phyloP scores from a whole-genome alignment of 1,140 invertebrate genomes.

The Choristoneura fumiferana region DNA sequence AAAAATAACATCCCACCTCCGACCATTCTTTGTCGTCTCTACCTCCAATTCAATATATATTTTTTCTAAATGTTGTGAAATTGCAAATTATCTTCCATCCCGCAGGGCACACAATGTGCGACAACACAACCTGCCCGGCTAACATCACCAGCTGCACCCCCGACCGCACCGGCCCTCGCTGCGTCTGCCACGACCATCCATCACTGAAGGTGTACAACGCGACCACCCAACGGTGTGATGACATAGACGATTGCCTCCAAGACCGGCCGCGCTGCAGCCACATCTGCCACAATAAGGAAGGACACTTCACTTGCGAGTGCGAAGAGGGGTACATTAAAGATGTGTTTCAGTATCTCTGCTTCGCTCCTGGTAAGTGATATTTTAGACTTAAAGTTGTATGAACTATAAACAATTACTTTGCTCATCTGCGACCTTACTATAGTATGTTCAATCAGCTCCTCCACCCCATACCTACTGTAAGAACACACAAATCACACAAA shows the following conservation, averaged over 20 bases:
- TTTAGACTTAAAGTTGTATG: too few relatives aligned
- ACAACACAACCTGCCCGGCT: constrained; percentile 57
- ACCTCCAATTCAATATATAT: too few relatives aligned
- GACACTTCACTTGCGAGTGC: constrained; percentile 90
- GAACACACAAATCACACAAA: too few relatives aligned
- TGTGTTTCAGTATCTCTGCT: constrained; percentile 85
- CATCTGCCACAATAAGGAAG: constrained; percentile 86
- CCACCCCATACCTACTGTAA: too few relatives aligned
- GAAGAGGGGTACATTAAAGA: constrained; percentile 85
- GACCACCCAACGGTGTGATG: constrained; percentile 57
- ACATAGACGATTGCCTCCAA: constrained; percentile 59
- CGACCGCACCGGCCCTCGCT: constrained; percentile 56
- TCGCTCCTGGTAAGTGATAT: constrained; percentile 73
- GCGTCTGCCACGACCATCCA: constrained; percentile 82
- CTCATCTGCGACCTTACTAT: too few relatives aligned
- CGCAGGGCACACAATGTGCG: constrained; percentile 59
- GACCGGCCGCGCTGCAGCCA: constrained; percentile 85
- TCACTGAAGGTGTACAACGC: constrained; percentile 77
- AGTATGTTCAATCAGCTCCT: too few relatives aligned
- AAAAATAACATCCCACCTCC: too few relatives aligned
- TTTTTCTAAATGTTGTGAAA: too few relatives aligned
- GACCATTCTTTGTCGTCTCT: too few relatives aligned
- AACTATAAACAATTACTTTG: too few relatives aligned
- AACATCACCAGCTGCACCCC: constrained; percentile 67
- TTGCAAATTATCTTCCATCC: too few relatives aligned